Conservation (phyloP, 2,888 invertebrate genomes). For the Spodoptera littoralis region DNA sequence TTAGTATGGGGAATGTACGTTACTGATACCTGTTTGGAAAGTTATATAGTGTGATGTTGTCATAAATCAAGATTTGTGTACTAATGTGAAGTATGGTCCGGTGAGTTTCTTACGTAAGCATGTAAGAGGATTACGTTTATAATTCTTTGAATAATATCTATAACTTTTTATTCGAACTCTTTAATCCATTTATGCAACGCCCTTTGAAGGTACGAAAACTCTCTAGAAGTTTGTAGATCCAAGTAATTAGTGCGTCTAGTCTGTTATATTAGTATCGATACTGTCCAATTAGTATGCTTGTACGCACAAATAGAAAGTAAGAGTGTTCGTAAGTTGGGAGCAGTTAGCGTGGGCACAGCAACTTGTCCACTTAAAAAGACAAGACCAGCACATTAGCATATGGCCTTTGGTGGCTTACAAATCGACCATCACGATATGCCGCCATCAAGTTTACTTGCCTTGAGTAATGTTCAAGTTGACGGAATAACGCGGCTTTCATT, state of each 20-base stretch:
- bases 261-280: conserved; percentile 8
- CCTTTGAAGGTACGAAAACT: no score
- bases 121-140: no score
- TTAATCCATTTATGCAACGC: no score
- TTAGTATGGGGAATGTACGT: conserved; percentile 21
- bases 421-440: conserved; percentile 53
- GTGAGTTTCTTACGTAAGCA: no score
- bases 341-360: conserved; percentile 66
- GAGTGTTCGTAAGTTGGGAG: conserved; percentile 65
- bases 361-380: conserved; percentile 62
- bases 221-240: no score
- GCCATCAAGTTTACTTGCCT: conserved; percentile 44
- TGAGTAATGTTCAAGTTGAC: conserved; percentile 43
- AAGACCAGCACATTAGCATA: conserved; percentile 75
- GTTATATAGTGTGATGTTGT: conserved; percentile 6
- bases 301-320: conserved; percentile 68
- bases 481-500: conserved; percentile 42
- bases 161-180: not conserved
- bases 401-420: conserved; percentile 68
- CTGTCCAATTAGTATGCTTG: conserved; percentile 31
- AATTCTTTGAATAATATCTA: conserved; percentile 7
- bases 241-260: not conserved
- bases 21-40: conserved; percentile 10
- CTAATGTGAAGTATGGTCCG: conserved; percentile 1
- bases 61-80: conserved; percentile 3